These are phyloP conservation scores for Ailurus styani DNA, from an alignment of 2,113 vertebrate species.

Conservation along the genomic window DNA sequence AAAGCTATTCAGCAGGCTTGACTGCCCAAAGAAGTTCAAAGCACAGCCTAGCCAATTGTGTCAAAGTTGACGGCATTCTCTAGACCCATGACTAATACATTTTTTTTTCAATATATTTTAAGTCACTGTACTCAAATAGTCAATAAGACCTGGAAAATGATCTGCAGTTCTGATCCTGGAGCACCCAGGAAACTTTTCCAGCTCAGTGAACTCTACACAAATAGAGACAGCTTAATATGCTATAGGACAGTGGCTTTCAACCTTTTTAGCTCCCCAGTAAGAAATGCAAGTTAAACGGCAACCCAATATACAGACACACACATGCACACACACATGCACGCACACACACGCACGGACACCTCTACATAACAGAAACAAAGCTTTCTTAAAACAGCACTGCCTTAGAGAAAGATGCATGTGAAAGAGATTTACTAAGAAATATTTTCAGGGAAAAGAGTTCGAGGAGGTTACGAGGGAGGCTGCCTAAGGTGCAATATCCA, in stretches of 20 bases:
- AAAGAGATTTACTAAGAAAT: background rate
- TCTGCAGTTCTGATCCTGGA: background rate
- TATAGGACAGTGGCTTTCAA: background rate
- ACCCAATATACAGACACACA: background rate
- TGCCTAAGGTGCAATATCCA: background rate
- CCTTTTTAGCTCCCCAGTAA: background rate
- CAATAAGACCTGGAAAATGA: slow-evolving; percentile 19
- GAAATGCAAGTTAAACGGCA: slow-evolving; percentile 32
- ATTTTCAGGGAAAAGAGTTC: background rate
- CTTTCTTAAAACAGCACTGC: background rate
- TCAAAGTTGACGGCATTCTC: slow-evolving; percentile 11
- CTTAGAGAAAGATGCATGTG: background rate
- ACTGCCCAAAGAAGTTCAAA: slow-evolving; percentile 20
- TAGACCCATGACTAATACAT: background rate
- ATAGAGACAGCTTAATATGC: slow-evolving; percentile 1
- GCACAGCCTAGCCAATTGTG: background rate
- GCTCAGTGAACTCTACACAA: slow-evolving; percentile 29
- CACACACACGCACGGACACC: background rate
- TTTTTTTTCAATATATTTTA: slow-evolving; percentile 41
- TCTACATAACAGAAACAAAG: background rate
- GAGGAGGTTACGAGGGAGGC: background rate
- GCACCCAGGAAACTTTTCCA: background rate
- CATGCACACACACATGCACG: background rate
- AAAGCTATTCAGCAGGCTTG: background rate
- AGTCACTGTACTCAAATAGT: background rate